Evolutionary conservation across 1,140 invertebrate genomes (phyloP).

Genomic region (Drosophila murphyi): DNA sequence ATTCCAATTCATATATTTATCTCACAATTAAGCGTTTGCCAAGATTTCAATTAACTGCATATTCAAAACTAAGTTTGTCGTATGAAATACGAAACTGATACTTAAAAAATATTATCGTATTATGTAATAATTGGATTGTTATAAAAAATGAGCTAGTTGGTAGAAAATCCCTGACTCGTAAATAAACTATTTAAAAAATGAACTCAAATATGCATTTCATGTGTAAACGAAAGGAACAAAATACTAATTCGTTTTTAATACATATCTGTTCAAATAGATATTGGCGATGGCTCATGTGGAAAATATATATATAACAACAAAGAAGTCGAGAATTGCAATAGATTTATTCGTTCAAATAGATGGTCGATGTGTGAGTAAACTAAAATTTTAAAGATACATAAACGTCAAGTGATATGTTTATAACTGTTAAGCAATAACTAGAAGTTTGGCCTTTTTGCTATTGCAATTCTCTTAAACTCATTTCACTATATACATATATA

Average conservation of each 20-base stretch:
- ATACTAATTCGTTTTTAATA: background rate
- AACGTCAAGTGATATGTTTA: background rate
- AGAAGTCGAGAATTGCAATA: slow-evolving; percentile 8
- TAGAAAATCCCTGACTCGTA: slow-evolving; percentile 10
- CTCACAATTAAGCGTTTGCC: slow-evolving; percentile 16
- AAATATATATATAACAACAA: background rate
- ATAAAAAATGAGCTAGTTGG: slow-evolving; percentile 11
- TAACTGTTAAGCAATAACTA: background rate
- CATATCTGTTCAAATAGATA: background rate
- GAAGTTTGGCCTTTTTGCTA: background rate
- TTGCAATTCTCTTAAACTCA: slow-evolving; percentile 4
- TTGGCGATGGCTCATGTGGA: background rate
- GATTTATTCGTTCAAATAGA: slow-evolving; percentile 26
- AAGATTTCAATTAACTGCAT: slow-evolving; percentile 20
- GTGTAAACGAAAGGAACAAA: no score
- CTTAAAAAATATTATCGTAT: slow-evolving; percentile 10
- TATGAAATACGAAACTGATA: slow-evolving; percentile 23
- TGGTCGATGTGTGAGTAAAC: slow-evolving; percentile 7
- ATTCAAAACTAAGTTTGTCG: slow-evolving; percentile 19
- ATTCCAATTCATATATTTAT: slow-evolving; percentile 12
- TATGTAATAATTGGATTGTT: background rate
- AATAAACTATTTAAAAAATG: slow-evolving; percentile 1
- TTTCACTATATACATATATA: background rate
- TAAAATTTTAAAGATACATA: slow-evolving; percentile 30
- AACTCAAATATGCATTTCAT: no score